Base-by-base conservation (phyloP, 2,113 vertebrate genomes). In the Erpornis zantholeuca region DNA sequence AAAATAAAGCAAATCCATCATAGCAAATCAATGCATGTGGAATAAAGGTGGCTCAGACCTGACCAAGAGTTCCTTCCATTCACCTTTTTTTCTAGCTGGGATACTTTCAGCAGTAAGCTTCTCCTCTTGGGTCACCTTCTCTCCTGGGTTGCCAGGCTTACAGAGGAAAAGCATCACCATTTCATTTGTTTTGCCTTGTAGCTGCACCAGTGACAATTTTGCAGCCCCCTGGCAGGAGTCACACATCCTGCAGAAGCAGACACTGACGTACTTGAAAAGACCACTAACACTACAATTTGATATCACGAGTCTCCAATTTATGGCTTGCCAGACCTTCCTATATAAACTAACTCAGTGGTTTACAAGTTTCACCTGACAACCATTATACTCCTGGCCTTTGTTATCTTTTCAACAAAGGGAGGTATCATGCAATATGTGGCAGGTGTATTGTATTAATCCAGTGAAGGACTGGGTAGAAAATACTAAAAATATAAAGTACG, bases 281-380 rank as follows among this genome's bases (percentile, higher is more conserved):
- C 17, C 25, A 23, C 15, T 36, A 27, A 49, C 24, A 21, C 2
- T 20, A 15, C 19, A 33, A 1, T 28, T 35, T 16, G 5, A 9
- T 61, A 29, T 3, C 0, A 3, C 4, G 2, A 3, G 1, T 35
- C 47, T 52, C 25, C 11, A 82, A 22, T 14, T 13, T 22, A 15
- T 10, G 5, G 7, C 19, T 56, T 0, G 0, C 9, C 40, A 72
- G n/a, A 56, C 35, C n/a, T 68, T 79, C 65, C n/a, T 71, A 5
- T 36, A 23, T 52, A 50, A 68, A 44, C 27, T 59, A 59, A 71
- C 7, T 80, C 65, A 38, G 56, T 52, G 29, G 24, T 31, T 94
- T 71, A 76, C 50, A 72, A 60, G 18, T 90, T 87, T 68, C 49
- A 79, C 66, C 75, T 76, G 53, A 38, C 27, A 78, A 44, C 36